phyloP scores from a whole-genome alignment of 2,113 vertebrate species.

The Nannospalax galili region DNA sequence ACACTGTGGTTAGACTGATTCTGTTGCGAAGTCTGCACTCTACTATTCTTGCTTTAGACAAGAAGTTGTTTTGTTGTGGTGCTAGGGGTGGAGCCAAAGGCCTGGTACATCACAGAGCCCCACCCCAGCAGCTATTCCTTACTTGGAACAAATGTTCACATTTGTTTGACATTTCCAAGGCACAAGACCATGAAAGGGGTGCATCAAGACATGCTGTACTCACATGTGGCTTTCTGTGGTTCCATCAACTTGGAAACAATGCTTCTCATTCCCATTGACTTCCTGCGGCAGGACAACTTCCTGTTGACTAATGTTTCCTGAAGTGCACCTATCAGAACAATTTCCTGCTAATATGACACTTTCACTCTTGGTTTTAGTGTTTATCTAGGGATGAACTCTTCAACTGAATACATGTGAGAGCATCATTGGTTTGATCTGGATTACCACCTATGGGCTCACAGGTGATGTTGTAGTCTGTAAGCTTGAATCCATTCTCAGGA shows the following conservation, averaged over 20 bases:
- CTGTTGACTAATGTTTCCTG: not conserved
- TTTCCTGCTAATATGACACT: not conserved
- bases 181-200: too few relatives aligned
- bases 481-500: too few relatives aligned
- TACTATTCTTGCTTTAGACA: too few relatives aligned
- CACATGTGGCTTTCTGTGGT: too few relatives aligned
- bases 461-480: not conserved
- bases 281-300: not conserved
- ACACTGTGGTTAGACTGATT: not conserved
- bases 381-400: not conserved
- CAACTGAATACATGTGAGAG: too few relatives aligned
- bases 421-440: not conserved
- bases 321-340: too few relatives aligned
- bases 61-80: too few relatives aligned
- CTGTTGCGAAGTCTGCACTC: not conserved
- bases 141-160: not conserved
- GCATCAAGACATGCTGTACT: too few relatives aligned
- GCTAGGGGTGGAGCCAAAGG: too few relatives aligned
- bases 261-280: not conserved
- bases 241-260: not conserved
- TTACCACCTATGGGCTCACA: rapidly evolving
- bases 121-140: not conserved
- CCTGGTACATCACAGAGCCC: too few relatives aligned
- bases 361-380: not conserved
- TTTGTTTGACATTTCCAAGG: too few relatives aligned